Evolutionary conservation across 2,888 invertebrate species (phyloP).

Genomic region (Fabriciana adippe): DNA sequence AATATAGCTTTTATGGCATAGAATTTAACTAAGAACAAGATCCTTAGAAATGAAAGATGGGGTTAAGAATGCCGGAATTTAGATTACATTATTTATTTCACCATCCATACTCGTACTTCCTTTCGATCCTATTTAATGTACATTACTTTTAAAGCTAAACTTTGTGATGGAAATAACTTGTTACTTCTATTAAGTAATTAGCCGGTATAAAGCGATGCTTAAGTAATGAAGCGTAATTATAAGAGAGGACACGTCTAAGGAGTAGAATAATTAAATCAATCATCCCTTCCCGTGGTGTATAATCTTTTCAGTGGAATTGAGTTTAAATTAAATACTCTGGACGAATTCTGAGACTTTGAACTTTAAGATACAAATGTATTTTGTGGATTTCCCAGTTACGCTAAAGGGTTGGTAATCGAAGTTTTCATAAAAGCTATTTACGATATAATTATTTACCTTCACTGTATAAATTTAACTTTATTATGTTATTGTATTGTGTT

Average conservation of each 20-base stretch:
- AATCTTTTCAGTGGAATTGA: conserved; percentile 77
- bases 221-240: conserved; percentile 81
- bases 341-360: conserved; percentile 65
- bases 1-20: no score
- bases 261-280: conserved; percentile 81
- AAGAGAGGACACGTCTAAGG: conserved; percentile 79
- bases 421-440: neutral
- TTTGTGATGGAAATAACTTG: conserved; percentile 78
- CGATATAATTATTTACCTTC: no score
- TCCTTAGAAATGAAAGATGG: neutral
- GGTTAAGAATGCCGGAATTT: conserved; percentile 7
- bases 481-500: no score
- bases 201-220: conserved; percentile 79
- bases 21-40: neutral
- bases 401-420: neutral
- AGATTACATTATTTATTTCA: conserved; percentile 63
- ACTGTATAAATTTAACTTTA: no score
- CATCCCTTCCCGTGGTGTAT: conserved; percentile 74
- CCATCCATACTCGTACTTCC: conserved; percentile 66
- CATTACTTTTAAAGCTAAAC: conserved; percentile 68
- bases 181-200: conserved; percentile 82
- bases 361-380: conserved; percentile 38
- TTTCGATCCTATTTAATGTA: conserved; percentile 68
- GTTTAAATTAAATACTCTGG: conserved; percentile 72
- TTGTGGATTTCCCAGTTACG: conserved; percentile 12